phyloP scores from a whole-genome alignment of 2,113 vertebrate species.

The Camelus bactrianus region DNA sequence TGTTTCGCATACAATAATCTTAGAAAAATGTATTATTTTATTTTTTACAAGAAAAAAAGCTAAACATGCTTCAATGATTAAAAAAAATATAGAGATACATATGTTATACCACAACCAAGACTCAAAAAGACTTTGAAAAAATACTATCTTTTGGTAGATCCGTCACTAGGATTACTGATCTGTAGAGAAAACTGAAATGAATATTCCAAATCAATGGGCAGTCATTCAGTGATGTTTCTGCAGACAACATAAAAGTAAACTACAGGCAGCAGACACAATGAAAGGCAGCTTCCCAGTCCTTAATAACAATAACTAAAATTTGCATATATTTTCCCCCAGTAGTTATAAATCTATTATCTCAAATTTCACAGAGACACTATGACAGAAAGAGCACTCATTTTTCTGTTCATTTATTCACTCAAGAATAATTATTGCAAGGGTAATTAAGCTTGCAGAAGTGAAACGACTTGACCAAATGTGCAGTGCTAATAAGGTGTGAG shows the following conservation, averaged over 20 bases:
- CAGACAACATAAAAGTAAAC: not conserved
- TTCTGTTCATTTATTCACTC: not conserved
- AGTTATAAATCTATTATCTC: not conserved
- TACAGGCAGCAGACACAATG: accelerated
- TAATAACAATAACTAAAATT: not conserved
- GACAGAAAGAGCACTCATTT: no score
- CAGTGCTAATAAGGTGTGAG: not conserved
- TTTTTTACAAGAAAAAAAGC: conserved; percentile 24
- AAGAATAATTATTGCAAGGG: not conserved
- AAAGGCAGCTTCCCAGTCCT: not conserved
- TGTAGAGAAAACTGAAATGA: not conserved
- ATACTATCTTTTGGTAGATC: not conserved
- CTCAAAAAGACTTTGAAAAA: not conserved
- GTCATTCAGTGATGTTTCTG: not conserved
- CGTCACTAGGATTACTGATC: not conserved
- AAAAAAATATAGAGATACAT: not conserved
- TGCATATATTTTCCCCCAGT: not conserved
- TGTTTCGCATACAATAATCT: not conserved
- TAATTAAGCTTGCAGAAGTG: not conserved
- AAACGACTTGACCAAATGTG: not conserved
- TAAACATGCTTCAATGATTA: not conserved
- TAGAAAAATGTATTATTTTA: not conserved
- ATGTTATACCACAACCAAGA: not conserved
- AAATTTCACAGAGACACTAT: not conserved
- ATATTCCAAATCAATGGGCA: not conserved